Evolutionary conservation across 2,797 vertebrate genomes (phyloP).

Genomic region (Linurgus olivaceus): DNA sequence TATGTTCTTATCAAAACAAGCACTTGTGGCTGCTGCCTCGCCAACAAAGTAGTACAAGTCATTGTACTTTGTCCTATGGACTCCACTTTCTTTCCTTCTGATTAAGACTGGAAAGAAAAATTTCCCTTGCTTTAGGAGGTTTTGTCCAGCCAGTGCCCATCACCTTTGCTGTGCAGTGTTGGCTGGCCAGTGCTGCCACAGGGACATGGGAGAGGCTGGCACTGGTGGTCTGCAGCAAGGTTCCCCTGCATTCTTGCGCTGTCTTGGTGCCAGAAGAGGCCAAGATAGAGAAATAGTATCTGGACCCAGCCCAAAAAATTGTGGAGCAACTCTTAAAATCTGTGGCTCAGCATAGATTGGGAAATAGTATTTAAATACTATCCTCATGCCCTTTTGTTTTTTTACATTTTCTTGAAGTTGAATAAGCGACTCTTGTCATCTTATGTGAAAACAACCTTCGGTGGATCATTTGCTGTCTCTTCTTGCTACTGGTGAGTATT

Average conservation of each 20-base stretch:
- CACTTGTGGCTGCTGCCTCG: background rate
- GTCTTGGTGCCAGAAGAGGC: background rate
- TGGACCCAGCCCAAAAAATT: background rate
- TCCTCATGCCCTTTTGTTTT: background rate
- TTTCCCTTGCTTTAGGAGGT: background rate
- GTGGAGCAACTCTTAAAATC: background rate
- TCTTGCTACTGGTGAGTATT: background rate
- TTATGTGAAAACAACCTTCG: background rate
- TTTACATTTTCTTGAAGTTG: background rate
- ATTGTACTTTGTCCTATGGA: background rate
- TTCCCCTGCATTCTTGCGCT: background rate
- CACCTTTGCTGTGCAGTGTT: background rate
- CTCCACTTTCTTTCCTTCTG: background rate
- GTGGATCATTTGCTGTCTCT: background rate
- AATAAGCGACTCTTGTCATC: background rate
- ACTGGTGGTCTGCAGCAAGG: background rate
- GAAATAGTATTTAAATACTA: constrained; percentile 1
- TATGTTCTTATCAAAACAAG: constrained; percentile 16
- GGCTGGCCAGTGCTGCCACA: background rate
- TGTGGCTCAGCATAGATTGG: background rate
- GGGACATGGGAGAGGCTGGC: background rate
- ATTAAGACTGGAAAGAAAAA: background rate
- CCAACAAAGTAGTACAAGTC: background rate
- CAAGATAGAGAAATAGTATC: background rate
- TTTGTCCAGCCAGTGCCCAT: background rate